A percentile compares a stretch with the other conserved stretches of the same genome.
phyloP scores from a whole-genome alignment of 1,140 invertebrate genomes.

The Mactra quadrangularis region DNA sequence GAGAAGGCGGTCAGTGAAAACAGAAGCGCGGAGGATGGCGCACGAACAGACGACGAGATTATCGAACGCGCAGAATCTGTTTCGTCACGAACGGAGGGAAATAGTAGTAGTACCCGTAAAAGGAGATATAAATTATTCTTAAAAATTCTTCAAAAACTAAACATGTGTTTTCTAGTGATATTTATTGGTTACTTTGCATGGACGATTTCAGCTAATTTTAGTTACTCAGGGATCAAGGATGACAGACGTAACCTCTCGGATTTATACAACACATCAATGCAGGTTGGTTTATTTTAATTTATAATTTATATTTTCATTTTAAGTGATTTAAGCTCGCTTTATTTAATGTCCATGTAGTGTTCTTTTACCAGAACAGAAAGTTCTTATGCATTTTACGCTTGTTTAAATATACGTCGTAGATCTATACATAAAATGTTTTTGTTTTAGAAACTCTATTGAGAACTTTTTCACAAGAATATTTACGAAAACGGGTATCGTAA shows the following conservation, averaged over 20 bases:
- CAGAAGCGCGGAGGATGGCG: conserved; percentile 29
- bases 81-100: conserved; percentile 14
- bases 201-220: conserved; percentile 37
- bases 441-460: too few relatives aligned
- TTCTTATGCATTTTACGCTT: too few relatives aligned
- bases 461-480: too few relatives aligned
- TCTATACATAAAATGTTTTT: too few relatives aligned
- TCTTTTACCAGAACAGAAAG: too few relatives aligned
- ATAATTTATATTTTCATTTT: too few relatives aligned
- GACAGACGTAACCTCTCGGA: conserved; percentile 11
- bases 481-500: too few relatives aligned
- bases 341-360: too few relatives aligned
- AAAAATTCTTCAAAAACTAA: conserved; percentile 45
- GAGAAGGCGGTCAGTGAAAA: conserved; percentile 14
- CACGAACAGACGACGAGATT: conserved; percentile 42
- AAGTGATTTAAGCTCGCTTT: too few relatives aligned
- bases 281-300: background rate
- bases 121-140: conserved; percentile 41
- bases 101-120: conserved; percentile 19
- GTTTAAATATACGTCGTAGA: too few relatives aligned
- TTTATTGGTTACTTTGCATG: conserved; percentile 52
- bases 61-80: conserved; percentile 8
- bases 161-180: conserved; percentile 55
- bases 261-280: conserved; percentile 1
- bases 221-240: conserved; percentile 12